phyloP scores from a whole-genome alignment of 2,797 vertebrate genomes.

The Denticeps clupeoides region DNA sequence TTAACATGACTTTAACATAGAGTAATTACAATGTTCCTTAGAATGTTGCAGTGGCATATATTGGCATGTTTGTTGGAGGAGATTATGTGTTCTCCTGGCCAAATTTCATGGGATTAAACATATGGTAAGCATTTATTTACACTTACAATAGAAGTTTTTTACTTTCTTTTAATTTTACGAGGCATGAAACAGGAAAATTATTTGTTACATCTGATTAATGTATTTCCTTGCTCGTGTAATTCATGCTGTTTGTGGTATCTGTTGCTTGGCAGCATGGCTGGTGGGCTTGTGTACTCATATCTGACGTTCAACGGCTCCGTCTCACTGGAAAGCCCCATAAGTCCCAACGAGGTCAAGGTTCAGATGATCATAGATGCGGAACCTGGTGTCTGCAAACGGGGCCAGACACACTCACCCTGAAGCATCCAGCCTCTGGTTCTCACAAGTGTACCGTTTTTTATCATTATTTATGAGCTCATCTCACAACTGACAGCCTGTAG shows the following conservation, averaged over 20 bases:
- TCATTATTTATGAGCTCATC: too few relatives aligned
- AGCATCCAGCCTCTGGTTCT: too few relatives aligned
- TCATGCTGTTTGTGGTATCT: conserved; percentile 1
- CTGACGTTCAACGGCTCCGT: conserved; percentile 40
- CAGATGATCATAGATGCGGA: conserved; percentile 18
- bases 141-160: not conserved
- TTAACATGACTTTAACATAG: too few relatives aligned
- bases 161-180: too few relatives aligned
- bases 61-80: conserved; percentile 80
- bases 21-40: too few relatives aligned
- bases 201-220: not conserved
- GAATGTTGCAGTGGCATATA: conserved; percentile 81
- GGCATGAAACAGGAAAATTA: too few relatives aligned
- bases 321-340: conserved; percentile 2
- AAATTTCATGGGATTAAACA: conserved; percentile 84
- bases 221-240: not conserved
- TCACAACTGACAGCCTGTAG: too few relatives aligned
- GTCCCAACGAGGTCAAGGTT: conserved; percentile 14
- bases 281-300: conserved; percentile 56
- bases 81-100: conserved; percentile 82
- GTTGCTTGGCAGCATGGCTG: conserved; percentile 48
- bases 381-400: conserved; percentile 4
- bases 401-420: too few relatives aligned
- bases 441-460: too few relatives aligned
- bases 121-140: conserved; percentile 65